These are phyloP conservation scores for Periparus ater DNA, from an alignment of 2,797 vertebrate species.

Conservation along the genomic window DNA sequence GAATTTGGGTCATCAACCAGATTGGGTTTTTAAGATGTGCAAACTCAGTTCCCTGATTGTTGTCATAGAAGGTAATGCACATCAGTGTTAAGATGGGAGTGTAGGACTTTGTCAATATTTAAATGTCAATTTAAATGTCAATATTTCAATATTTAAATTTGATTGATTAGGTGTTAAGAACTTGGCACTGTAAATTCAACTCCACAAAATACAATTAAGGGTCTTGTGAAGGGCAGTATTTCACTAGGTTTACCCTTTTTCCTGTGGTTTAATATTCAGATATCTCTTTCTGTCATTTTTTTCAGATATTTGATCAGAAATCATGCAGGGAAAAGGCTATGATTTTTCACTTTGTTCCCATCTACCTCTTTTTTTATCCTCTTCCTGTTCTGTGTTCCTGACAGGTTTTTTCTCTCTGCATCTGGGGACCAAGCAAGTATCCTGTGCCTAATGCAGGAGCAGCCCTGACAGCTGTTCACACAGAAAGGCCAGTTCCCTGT, in stretches of 20 bases:
- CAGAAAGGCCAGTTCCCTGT: neutral
- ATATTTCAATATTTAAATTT: neutral
- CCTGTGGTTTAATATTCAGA: neutral
- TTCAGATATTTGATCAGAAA: neutral
- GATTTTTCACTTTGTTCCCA: neutral
- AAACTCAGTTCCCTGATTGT: neutral
- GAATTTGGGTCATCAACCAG: neutral
- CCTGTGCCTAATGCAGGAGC: neutral
- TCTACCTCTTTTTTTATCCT: neutral
- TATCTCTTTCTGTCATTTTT: neutral
- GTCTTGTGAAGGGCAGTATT: neutral
- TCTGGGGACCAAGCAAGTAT: neutral
- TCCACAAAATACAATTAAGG: neutral
- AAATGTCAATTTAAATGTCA: neutral
- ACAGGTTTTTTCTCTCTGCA: neutral
- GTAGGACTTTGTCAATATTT: neutral
- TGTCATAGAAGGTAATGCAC: neutral
- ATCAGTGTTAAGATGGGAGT: neutral
- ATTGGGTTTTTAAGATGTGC: neutral
- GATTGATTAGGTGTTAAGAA: neutral
- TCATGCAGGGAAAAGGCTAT: neutral
- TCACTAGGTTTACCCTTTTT: neutral
- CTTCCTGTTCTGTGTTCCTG: neutral
- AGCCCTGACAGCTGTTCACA: neutral
- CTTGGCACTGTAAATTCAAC: neutral